Evolutionary conservation across 2,113 vertebrate species (phyloP).

Genomic region (Myotis brandtii): DNA sequence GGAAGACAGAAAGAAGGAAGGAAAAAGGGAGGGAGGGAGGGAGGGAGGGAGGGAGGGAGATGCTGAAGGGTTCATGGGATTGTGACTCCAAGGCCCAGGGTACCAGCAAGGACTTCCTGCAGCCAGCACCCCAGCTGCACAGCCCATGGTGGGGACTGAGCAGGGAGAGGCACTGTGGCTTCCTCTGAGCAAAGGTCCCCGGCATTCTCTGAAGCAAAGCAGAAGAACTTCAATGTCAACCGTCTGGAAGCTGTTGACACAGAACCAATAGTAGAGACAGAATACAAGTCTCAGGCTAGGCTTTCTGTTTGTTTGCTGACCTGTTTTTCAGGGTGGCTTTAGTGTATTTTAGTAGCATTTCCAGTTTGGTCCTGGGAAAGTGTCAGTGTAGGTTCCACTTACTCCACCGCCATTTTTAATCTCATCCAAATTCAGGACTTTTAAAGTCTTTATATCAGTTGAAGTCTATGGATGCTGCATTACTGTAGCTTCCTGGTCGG

Average conservation of each 20-base stretch:
- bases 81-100: not conserved
- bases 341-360: too few species aligned
- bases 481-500: too few species aligned
- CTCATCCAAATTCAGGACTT: too few species aligned
- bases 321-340: too few species aligned
- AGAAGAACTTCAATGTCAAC: not conserved
- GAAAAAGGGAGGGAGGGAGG: not conserved
- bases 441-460: too few species aligned
- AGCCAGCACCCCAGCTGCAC: too few species aligned
- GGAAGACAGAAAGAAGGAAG: not conserved
- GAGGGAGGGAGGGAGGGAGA: fast-evolving
- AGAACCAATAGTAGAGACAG: not conserved
- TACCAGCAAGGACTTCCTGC: not conserved
- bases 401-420: too few species aligned
- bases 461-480: too few species aligned
- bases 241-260: not conserved
- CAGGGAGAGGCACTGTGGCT: not conserved
- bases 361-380: too few species aligned
- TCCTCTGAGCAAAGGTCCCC: not conserved
- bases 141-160: not conserved
- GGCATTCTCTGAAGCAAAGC: not conserved
- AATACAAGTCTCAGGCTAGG: not conserved
- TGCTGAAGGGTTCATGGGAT: not conserved
- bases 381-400: too few species aligned
- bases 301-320: not conserved